Base-by-base conservation (phyloP, 2,113 vertebrate genomes). In the Mobula birostris region DNA sequence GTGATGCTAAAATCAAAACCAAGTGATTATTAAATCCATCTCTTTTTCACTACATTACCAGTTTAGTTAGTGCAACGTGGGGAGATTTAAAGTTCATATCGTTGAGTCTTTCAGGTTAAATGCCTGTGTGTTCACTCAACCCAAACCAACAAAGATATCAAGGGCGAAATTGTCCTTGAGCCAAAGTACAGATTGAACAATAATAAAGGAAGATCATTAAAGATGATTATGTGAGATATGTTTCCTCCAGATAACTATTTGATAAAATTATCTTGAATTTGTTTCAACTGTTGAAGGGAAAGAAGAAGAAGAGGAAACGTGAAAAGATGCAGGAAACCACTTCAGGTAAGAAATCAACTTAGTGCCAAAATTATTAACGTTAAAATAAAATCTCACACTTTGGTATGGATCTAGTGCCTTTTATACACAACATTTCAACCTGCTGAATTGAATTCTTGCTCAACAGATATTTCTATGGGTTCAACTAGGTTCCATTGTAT, bases 221-320 rank as follows among this genome's bases (percentile, higher is more conserved):
- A 0, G 48, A 87, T 63, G 61, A 61, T 85, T 21, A n/a, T 27
- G 11, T 14, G 11, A 61, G 56, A 40, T 82, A 48, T 24, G 72
- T 24, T 19, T 74, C 19, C 72, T 24, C 5, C 74, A 2, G 48
- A 93, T 72, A 74, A 56, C 91, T 93, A 70, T 74, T 93, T 68
- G 74, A 93, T 72, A 90, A 93, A 74, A 74, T 93, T 74, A 48
- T 93, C 91, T 93, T 93, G 91, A 93, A 93, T 76, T 93, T 93
- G 91, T 93, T 93, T 93, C 91, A 93, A 93, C 4, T 97, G 96
- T 97, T 98, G 94, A 97, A 99, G 99, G 99, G 99, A 96, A 99
- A 99, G 98, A 99, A 99, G 96, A 99, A 99, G 97, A 99, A 99
- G 97, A 98, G 99, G 97, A 99, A 99, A 98, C 97, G 99, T 97